A percentile compares a stretch with the other conserved stretches of the same genome.
Evolutionary conservation across 53 echinoderm and acorn worm species (phyloP).

Genomic region (Astropecten irregularis): DNA sequence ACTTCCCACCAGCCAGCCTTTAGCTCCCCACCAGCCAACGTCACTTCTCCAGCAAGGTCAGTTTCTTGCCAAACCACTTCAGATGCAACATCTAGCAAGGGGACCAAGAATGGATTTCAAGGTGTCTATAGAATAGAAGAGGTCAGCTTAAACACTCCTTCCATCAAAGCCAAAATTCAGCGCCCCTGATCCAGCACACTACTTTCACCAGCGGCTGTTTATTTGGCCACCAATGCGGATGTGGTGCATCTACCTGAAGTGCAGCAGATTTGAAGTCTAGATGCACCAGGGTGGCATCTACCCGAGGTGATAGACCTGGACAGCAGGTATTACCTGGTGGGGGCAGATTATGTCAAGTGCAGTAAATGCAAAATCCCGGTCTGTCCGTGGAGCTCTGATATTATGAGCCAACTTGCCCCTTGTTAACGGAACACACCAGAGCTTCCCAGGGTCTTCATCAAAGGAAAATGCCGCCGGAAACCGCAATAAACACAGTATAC

Average conservation of each 20-base stretch:
- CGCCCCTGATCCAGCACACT: neutral
- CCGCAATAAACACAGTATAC: too few relatives aligned
- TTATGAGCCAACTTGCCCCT: conserved; percentile 46
- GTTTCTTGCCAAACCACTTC: conserved; percentile 27
- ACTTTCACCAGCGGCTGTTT: conserved; percentile 36
- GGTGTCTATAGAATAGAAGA: conserved; percentile 32
- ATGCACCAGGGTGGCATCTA: conserved; percentile 66
- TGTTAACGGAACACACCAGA: too few relatives aligned
- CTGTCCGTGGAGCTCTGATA: conserved; percentile 48
- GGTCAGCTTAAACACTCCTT: conserved; percentile 17
- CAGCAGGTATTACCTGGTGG: conserved; percentile 51
- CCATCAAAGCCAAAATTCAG: neutral
- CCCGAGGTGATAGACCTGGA: conserved; percentile 55
- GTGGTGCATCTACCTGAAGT: conserved; percentile 27
- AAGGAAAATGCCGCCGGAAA: too few relatives aligned
- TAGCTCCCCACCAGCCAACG: too few relatives aligned
- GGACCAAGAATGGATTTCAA: conserved; percentile 44
- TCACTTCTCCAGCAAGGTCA: too few relatives aligned
- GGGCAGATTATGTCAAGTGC: conserved; percentile 36
- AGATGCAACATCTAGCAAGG: conserved; percentile 27
- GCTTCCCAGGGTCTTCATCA: too few relatives aligned
- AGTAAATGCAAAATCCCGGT: conserved; percentile 40
- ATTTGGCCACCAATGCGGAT: conserved; percentile 46
- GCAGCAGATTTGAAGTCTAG: conserved; percentile 32
- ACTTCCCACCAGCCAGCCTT: too few relatives aligned